These are phyloP conservation scores for Telmatherina bonti DNA, from an alignment of 2,797 vertebrate species.

Conservation along the genomic window DNA sequence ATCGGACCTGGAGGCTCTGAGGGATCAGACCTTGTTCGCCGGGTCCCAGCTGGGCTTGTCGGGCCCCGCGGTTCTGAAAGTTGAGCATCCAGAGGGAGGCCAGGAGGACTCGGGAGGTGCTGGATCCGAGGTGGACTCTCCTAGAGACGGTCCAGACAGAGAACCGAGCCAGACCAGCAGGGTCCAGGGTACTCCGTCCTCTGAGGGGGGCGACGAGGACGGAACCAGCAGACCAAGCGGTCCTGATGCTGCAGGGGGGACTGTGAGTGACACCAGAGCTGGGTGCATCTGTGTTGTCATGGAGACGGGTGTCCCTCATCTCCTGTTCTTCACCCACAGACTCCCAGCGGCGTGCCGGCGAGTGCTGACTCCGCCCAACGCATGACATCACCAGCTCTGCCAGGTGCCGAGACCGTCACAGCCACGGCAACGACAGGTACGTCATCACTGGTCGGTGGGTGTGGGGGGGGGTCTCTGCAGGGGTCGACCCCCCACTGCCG, in stretches of 20 bases:
- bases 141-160: slow-evolving; percentile 47
- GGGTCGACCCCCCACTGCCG: too few species aligned
- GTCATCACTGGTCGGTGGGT: too few species aligned
- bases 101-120: slow-evolving; percentile 70
- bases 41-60: slow-evolving; percentile 73
- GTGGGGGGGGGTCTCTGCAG: too few species aligned
- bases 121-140: slow-evolving; percentile 68
- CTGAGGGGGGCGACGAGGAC: slow-evolving; percentile 21
- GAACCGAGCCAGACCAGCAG: slow-evolving; percentile 15
- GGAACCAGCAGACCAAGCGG: slow-evolving; percentile 8
- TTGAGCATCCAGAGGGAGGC: slow-evolving; percentile 82
- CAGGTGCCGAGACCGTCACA: slow-evolving; percentile 15
- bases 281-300: background rate
- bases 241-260: slow-evolving; percentile 19
- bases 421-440: slow-evolving; percentile 59
- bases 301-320: too few species aligned
- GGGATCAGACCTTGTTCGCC: slow-evolving; percentile 81
- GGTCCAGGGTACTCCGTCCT: slow-evolving; percentile 24
- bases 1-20: slow-evolving; percentile 66
- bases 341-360: slow-evolving; percentile 51
- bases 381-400: background rate
- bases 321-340: slow-evolving; percentile 35
- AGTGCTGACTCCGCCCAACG: slow-evolving; percentile 47
- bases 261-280: slow-evolving; percentile 48
- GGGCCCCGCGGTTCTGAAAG: slow-evolving; percentile 58